phyloP scores from a whole-genome alignment of 2,888 invertebrate genomes.

The Helicoverpa assulta region DNA sequence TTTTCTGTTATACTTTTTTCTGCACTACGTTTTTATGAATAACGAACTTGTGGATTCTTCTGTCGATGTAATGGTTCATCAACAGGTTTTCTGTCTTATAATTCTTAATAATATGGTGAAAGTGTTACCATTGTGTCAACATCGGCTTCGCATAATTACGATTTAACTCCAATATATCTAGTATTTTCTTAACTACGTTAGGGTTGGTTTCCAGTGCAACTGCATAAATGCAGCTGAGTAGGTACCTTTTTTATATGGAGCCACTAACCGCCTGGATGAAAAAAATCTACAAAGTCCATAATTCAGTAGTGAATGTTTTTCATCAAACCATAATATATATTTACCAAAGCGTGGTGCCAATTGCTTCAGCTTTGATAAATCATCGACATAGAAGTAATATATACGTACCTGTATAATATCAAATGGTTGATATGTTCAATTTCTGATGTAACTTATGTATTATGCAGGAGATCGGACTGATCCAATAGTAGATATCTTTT shows the following conservation, averaged over 20 bases:
- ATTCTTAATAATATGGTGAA: too few relatives aligned
- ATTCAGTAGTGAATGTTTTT: neutral
- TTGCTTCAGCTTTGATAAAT: constrained; percentile 2
- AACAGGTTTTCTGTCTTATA: too few relatives aligned
- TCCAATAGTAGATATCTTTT: constrained; percentile 13
- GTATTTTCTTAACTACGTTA: neutral
- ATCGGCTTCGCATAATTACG: too few relatives aligned
- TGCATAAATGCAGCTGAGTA: neutral
- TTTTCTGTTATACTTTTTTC: neutral
- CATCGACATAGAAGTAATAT: neutral
- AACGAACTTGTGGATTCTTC: neutral
- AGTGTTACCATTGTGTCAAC: too few relatives aligned
- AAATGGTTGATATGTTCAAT: constrained; percentile 1
- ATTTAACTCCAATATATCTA: too few relatives aligned
- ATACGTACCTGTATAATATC: neutral
- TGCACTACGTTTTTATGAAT: neutral
- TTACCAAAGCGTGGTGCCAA: neutral
- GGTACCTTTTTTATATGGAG: neutral
- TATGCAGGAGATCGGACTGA: constrained; percentile 24
- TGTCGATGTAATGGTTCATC: too few relatives aligned
- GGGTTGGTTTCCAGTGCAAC: neutral
- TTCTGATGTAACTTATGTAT: constrained; percentile 15
- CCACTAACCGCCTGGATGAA: neutral
- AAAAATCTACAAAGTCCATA: too few relatives aligned
- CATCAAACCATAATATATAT: neutral